Evolutionary conservation across 1,140 invertebrate genomes (phyloP).

Genomic region (Bombus superbus): DNA sequence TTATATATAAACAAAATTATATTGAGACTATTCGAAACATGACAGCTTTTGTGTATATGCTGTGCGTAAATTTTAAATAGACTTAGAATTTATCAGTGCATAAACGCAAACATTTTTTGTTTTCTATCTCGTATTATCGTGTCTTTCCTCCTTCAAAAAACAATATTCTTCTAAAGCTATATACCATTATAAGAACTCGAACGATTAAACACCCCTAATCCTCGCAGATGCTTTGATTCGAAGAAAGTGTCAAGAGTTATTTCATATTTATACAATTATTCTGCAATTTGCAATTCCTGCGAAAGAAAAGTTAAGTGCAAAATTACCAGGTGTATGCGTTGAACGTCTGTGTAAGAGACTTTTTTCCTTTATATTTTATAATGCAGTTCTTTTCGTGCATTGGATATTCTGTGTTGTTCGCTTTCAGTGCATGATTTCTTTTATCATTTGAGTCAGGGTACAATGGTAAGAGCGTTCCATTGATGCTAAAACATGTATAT

Average conservation of each 20-base stretch:
- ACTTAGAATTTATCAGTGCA: background rate
- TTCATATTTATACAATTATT: conserved; percentile 55
- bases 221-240: conserved; percentile 39
- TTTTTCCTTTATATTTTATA: conserved; percentile 61
- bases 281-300: conserved; percentile 30
- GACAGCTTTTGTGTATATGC: background rate
- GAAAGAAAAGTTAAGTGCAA: conserved; percentile 19
- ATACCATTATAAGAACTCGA: background rate
- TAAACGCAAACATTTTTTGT: background rate
- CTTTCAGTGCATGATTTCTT: conserved; percentile 47
- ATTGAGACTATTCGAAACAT: background rate
- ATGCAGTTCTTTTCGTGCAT: conserved; percentile 20
- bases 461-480: conserved; percentile 54
- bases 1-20: background rate
- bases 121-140: background rate
- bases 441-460: conserved; percentile 67
- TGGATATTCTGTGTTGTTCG: background rate
- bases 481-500: conserved; percentile 69
- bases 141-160: background rate
- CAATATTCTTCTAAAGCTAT: background rate
- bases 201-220: conserved; percentile 27
- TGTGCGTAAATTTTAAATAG: background rate
- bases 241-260: conserved; percentile 59
- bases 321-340: conserved; percentile 9
- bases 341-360: conserved; percentile 28